phyloP scores from a whole-genome alignment of 2,113 vertebrate genomes.

The Cisticola juncidis region DNA sequence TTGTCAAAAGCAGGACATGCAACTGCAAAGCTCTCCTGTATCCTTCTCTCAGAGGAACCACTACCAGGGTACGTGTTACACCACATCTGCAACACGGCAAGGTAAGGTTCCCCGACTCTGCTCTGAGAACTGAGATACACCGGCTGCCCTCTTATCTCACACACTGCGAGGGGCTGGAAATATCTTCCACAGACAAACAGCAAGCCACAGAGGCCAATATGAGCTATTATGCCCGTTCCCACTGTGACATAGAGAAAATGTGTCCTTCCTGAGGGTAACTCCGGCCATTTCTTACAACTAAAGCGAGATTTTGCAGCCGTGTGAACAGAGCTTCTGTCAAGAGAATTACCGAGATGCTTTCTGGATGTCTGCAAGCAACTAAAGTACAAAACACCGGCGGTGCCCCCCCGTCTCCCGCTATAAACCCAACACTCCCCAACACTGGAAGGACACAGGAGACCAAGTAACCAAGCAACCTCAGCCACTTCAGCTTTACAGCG shows the following conservation, averaged over 20 bases:
- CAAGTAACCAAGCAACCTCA: too few species aligned
- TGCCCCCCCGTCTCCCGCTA: not conserved
- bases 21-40: not conserved
- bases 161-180: not conserved
- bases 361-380: rapidly evolving
- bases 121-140: rapidly evolving
- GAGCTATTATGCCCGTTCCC: rapidly evolving
- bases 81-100: not conserved
- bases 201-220: not conserved
- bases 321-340: not conserved
- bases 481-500: rapidly evolving
- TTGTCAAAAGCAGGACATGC: not conserved
- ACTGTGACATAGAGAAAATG: not conserved
- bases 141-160: not conserved
- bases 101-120: too few species aligned
- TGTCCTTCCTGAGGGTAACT: not conserved
- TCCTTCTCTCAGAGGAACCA: not conserved
- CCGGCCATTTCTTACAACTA: not conserved
- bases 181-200: not conserved
- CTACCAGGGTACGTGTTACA: rapidly evolving
- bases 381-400: not conserved
- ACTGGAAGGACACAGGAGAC: not conserved
- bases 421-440: rapidly evolving
- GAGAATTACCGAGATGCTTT: rapidly evolving
- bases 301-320: not conserved